Evolutionary conservation across 2,797 vertebrate genomes (phyloP).

Genomic region (Loriculus beryllinus): DNA sequence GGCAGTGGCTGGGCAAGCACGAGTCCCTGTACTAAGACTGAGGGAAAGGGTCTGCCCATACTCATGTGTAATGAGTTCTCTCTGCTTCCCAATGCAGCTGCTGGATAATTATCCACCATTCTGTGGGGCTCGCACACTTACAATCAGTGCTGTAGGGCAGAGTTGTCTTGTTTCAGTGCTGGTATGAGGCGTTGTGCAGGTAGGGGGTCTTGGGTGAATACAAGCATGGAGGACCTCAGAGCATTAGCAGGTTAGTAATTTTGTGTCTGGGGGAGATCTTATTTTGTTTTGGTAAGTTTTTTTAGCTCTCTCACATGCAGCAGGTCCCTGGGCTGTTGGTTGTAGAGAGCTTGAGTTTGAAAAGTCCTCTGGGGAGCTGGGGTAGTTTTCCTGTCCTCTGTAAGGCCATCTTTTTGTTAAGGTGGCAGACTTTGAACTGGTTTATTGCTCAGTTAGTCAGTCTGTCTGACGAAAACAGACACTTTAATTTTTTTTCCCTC

Average conservation of each 20-base stretch:
- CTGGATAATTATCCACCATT: neutral
- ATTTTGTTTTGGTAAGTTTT: neutral
- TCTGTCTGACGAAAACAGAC: neutral
- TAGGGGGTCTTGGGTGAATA: accelerated
- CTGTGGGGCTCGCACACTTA: accelerated
- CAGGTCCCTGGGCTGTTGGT: neutral
- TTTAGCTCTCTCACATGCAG: neutral
- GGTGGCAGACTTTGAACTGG: neutral
- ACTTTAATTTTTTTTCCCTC: neutral
- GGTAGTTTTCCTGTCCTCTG: neutral
- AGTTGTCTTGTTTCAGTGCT: accelerated
- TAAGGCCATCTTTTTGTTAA: neutral
- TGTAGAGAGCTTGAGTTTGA: accelerated
- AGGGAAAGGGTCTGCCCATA: neutral
- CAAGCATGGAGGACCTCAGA: neutral
- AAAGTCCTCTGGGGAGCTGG: neutral
- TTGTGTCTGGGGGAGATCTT: neutral
- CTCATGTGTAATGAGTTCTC: neutral
- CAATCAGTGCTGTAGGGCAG: accelerated
- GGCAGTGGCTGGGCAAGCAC: accelerated
- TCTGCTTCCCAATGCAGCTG: accelerated
- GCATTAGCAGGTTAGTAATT: neutral
- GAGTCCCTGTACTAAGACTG: accelerated
- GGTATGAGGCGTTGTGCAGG: accelerated
- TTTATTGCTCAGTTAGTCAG: neutral